phyloP scores from a whole-genome alignment of 2,113 vertebrate genomes.

The Oriolus oriolus region DNA sequence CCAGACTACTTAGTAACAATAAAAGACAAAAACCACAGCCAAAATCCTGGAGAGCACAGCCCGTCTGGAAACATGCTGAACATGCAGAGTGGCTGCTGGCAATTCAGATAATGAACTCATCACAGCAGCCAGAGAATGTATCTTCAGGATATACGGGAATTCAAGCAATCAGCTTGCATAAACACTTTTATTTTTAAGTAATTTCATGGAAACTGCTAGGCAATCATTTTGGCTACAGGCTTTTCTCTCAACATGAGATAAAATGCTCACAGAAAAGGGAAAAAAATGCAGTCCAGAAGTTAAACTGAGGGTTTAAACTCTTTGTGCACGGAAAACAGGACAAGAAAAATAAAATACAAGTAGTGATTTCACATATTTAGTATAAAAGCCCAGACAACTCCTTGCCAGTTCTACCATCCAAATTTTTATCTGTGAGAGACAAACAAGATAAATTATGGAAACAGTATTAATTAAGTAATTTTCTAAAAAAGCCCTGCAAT shows the following conservation, averaged over 20 bases:
- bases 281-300: not conserved
- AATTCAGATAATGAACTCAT: not conserved
- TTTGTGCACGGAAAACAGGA: not conserved
- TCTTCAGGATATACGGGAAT: not conserved
- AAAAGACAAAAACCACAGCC: not conserved
- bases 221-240: not conserved
- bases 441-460: not conserved
- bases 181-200: not conserved
- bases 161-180: not conserved
- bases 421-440: not conserved
- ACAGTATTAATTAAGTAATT: not conserved
- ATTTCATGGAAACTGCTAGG: not conserved
- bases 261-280: not conserved
- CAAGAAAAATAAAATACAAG: not conserved
- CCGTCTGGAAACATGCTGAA: not conserved
- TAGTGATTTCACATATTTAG: not conserved
- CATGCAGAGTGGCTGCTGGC: not conserved
- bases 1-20: not conserved
- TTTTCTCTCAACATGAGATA: not conserved
- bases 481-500: not conserved
- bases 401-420: not conserved
- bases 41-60: not conserved
- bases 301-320: not conserved
- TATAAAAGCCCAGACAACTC: not conserved
- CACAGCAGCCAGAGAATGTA: not conserved